Evolutionary conservation across 2,113 vertebrate genomes (phyloP).

Genomic region (Caranx ignobilis): DNA sequence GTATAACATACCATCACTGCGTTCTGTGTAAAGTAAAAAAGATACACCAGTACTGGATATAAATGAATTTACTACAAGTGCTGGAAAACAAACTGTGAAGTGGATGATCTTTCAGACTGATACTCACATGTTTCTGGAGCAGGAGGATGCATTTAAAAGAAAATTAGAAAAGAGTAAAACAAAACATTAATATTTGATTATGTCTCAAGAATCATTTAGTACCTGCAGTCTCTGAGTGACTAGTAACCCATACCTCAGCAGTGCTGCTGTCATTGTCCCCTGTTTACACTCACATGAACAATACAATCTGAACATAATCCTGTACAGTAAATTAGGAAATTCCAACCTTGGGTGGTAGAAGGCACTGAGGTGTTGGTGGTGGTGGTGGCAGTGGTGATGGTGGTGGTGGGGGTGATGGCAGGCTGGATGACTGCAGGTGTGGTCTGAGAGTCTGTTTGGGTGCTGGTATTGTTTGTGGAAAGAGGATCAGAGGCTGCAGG

Average conservation of each 20-base stretch:
- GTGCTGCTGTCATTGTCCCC: not conserved
- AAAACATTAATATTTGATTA: not conserved
- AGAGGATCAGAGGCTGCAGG: slow-evolving; percentile 25
- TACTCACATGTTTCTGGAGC: slow-evolving; percentile 63
- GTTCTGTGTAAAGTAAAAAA: not conserved
- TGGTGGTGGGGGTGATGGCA: not conserved
- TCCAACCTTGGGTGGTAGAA: slow-evolving; percentile 45
- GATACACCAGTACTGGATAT: not conserved
- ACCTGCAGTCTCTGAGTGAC: not conserved
- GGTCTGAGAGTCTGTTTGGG: not conserved
- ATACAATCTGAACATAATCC: not conserved
- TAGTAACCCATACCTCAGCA: not conserved
- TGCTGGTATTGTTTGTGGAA: not conserved
- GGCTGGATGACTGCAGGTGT: slow-evolving; percentile 9
- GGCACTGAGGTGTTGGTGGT: not conserved
- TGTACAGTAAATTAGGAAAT: not conserved
- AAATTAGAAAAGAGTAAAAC: slow-evolving; percentile 15
- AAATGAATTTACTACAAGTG: not conserved
- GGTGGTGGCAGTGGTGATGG: no score
- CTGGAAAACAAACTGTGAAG: not conserved
- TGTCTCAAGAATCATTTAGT: not conserved
- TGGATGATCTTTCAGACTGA: not conserved
- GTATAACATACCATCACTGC: not conserved
- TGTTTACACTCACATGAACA: not conserved
- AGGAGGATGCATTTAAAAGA: not conserved